Conservation (phyloP, 1,140 invertebrate genomes). For the Vanessa atalanta region DNA sequence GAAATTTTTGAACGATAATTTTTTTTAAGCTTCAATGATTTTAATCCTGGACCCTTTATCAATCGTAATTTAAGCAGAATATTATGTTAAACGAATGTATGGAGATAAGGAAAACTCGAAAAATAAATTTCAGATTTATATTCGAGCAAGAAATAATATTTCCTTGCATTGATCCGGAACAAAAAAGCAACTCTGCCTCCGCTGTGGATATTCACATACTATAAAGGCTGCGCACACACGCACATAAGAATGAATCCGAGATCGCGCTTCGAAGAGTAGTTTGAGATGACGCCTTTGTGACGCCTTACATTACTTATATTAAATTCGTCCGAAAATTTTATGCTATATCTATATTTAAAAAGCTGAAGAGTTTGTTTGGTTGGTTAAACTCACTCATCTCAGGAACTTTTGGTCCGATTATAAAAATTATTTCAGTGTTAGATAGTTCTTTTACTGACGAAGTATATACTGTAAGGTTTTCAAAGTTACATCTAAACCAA, state of each 20-base stretch:
- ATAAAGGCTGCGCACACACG: neutral
- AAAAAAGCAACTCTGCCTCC: neutral
- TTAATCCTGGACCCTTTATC: too few relatives aligned
- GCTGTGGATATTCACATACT: neutral
- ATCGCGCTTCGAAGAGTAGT: neutral
- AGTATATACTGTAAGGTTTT: neutral
- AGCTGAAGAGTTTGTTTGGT: neutral
- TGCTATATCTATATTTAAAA: neutral
- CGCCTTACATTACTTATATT: neutral
- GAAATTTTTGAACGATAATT: slow-evolving; percentile 1
- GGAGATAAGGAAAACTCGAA: neutral
- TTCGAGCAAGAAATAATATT: slow-evolving; percentile 9
- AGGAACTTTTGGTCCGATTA: too few relatives aligned
- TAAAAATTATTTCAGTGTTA: too few relatives aligned
- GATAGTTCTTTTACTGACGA: too few relatives aligned
- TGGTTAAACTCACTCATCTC: too few relatives aligned
- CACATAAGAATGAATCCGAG: neutral
- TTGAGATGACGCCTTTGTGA: neutral
- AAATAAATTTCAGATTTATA: neutral
- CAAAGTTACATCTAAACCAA: neutral
- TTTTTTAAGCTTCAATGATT: neutral
- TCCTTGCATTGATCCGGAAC: neutral
- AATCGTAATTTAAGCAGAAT: neutral
- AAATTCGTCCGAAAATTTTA: neutral
- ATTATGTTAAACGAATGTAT: neutral